Conservation (phyloP, 2,797 vertebrate species). For the Cyclura pinguis region DNA sequence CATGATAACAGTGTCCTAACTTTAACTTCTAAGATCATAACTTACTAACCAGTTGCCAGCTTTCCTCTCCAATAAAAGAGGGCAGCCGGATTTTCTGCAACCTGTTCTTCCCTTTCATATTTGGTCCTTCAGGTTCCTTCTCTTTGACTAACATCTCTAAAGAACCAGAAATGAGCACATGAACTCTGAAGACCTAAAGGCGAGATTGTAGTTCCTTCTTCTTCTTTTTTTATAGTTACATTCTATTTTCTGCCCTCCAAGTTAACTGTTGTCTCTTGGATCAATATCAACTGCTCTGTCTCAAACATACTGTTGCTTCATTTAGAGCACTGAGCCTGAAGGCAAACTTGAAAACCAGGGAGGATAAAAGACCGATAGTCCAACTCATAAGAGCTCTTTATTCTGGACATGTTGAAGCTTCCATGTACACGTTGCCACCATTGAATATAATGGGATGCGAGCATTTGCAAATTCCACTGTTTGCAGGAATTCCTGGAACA, state of each 20-base stretch:
- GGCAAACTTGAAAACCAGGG: background rate
- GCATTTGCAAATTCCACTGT: no score
- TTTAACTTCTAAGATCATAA: no score
- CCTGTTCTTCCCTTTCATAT: background rate
- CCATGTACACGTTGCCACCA: no score
- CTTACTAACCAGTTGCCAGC: background rate
- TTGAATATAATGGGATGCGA: no score
- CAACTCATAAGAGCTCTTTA: background rate
- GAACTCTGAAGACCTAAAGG: background rate
- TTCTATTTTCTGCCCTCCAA: constrained; percentile 6
- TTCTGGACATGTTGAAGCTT: background rate
- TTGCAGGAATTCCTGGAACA: no score
- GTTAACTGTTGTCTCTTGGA: constrained; percentile 38
- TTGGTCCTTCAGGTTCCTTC: constrained; percentile 16
- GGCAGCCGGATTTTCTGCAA: background rate
- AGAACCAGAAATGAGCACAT: background rate
- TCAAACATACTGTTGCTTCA: background rate
- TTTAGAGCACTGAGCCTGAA: constrained; percentile 29
- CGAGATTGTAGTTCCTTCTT: rapidly evolving
- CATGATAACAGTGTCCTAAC: no score
- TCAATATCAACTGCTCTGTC: constrained; percentile 1
- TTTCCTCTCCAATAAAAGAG: background rate
- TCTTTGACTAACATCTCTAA: background rate
- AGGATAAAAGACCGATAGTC: rapidly evolving
- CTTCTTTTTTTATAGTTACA: background rate